These are phyloP conservation scores for Lophotriccus pileatus DNA, from an alignment of 2,797 vertebrate genomes.

Conservation along the genomic window DNA sequence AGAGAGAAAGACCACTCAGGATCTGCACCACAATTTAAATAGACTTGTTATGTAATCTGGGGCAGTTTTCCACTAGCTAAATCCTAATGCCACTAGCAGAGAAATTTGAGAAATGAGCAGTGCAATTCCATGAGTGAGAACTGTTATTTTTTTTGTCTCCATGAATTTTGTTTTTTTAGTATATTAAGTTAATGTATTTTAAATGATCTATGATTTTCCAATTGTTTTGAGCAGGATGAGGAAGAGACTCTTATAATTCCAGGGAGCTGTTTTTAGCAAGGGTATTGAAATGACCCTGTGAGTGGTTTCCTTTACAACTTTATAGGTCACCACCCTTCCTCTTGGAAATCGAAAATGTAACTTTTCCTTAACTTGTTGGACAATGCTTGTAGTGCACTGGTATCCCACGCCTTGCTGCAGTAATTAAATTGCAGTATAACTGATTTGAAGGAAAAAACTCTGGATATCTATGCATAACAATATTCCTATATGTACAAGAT, in stretches of 20 bases:
- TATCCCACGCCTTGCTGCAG: not conserved
- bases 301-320: slow-evolving; percentile 56
- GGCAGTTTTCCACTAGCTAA: not conserved
- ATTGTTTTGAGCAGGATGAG: slow-evolving; percentile 65
- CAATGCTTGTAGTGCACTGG: not conserved
- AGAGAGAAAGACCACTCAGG: not conserved
- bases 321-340: slow-evolving; percentile 64
- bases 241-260: slow-evolving; percentile 33
- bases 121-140: not conserved
- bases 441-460: not conserved
- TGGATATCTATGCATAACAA: not conserved
- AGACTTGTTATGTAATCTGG: not conserved
- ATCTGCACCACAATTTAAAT: not conserved
- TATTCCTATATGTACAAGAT: not conserved
- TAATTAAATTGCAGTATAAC: not conserved
- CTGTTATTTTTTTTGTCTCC: not conserved
- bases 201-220: not conserved
- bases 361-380: slow-evolving; percentile 6
- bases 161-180: not conserved
- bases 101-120: not conserved
- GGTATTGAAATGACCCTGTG: slow-evolving; percentile 43
- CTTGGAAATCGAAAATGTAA: not conserved
- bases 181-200: not conserved
- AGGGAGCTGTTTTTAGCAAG: slow-evolving; percentile 53
- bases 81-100: not conserved